These are phyloP conservation scores for Horisme vitalbata DNA, from an alignment of 2,888 invertebrate genomes.

Conservation along the genomic window DNA sequence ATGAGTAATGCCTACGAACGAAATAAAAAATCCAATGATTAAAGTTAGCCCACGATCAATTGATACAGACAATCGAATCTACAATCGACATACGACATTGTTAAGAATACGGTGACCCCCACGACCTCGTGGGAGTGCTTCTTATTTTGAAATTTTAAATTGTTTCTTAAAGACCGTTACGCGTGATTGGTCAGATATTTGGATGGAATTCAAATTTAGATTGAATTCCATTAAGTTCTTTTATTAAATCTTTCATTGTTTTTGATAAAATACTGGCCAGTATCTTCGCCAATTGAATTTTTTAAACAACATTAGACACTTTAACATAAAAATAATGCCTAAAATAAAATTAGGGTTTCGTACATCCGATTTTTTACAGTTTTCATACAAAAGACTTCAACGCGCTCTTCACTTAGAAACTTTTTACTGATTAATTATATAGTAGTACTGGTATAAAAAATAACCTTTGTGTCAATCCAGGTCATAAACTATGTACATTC, in stretches of 20 bases:
- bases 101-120: slow-evolving; percentile 57
- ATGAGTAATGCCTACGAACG: too few species aligned
- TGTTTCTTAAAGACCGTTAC: slow-evolving; percentile 39
- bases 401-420: too few species aligned
- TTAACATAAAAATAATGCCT: too few species aligned
- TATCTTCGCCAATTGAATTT: not conserved
- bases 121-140: slow-evolving; percentile 60
- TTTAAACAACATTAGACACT: too few species aligned
- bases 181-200: slow-evolving; percentile 45
- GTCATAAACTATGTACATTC: too few species aligned
- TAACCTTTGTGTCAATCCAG: too few species aligned
- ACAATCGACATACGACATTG: slow-evolving; percentile 44
- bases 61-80: slow-evolving; percentile 51
- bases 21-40: too few species aligned
- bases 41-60: slow-evolving; percentile 45
- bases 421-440: too few species aligned
- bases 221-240: slow-evolving; percentile 9
- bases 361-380: too few species aligned
- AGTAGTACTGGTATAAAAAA: too few species aligned
- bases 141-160: slow-evolving; percentile 35
- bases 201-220: slow-evolving; percentile 8
- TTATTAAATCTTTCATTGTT: not conserved
- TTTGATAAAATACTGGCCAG: not conserved
- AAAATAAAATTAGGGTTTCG: too few species aligned
- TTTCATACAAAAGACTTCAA: too few species aligned